Evolutionary conservation across 2,888 invertebrate genomes (phyloP), one percentile per base, ranked within the genome.

Genomic region (Agriopis aurantiaria): DNA sequence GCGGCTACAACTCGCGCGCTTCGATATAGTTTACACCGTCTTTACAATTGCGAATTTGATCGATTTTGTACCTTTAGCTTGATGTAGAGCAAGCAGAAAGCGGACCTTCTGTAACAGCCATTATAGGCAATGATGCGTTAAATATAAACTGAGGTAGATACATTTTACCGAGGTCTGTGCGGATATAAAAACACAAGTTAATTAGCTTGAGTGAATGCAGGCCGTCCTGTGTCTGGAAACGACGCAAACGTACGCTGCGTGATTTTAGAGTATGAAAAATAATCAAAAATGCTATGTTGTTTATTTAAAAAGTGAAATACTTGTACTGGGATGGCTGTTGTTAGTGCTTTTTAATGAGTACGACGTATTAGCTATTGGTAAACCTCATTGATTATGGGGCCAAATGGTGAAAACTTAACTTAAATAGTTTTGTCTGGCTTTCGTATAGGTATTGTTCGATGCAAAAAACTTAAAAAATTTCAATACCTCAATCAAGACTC

Each of bases 1-100:
- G 61, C 69, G 71, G 48, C 74, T 74, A 33, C 49, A 66, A 70
- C 11, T 41, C 79, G 67, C 75, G 60, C 67, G 73, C 75, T 74
- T 65, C 46, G 58, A 62, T 45, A 55, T 68, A 65, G 75, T 74
- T 77, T 63, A 67, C 70, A 71, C 59, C 63, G 59, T 46, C 66
- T 56, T 67, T 56, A 67, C 79, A 76, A 74, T 70, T 75, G 63
- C 41, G 57, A 58, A 63, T 64, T 56, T 57, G 53, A 60, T 65
- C 59, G 61, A 63, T 41, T 64, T 45, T 12, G 55, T 53, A 62
- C 14, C 52, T 40, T 41, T 33, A 8, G 10, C 41, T 14, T 33
- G 17, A 53, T 53, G 33, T 33, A 40, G 53, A 17, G 17, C 11
- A 23, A 6, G 9, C 43, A 57, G 8, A 14, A 43, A 43, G 11